These are phyloP conservation scores for Drosophila rubida DNA, from an alignment of 2,888 invertebrate genomes.

Conservation along the genomic window DNA sequence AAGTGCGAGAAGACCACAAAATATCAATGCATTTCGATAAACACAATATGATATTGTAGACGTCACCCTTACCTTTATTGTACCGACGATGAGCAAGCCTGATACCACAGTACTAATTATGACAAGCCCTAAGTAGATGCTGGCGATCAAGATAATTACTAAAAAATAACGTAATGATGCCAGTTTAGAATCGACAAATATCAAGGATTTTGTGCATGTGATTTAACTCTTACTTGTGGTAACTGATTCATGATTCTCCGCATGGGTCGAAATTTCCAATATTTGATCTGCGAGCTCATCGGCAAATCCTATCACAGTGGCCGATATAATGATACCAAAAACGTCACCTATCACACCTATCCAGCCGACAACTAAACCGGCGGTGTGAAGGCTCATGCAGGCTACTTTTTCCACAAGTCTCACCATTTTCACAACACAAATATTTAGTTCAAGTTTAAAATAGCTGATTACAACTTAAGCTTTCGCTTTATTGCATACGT, in stretches of 20 bases:
- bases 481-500: neutral
- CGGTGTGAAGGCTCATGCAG: neutral
- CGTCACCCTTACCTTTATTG: slow-evolving; percentile 67
- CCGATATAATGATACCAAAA: neutral
- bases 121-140: neutral
- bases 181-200: neutral
- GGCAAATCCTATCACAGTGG: neutral
- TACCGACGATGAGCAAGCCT: slow-evolving; percentile 51
- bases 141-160: neutral
- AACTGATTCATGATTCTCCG: neutral
- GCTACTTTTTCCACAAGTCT: neutral
- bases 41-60: neutral
- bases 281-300: neutral
- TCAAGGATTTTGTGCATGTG: neutral
- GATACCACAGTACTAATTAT: neutral
- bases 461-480: neutral
- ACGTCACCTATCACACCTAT: neutral
- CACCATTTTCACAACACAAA: neutral
- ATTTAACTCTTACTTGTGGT: neutral
- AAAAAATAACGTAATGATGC: neutral
- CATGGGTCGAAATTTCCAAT: neutral
- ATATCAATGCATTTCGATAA: neutral
- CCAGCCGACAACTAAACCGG: neutral
- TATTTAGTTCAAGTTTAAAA: too few relatives aligned
- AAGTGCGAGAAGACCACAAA: neutral